These are phyloP conservation scores for Lepidostoma basale DNA, from an alignment of 1,140 invertebrate genomes.

Conservation along the genomic window DNA sequence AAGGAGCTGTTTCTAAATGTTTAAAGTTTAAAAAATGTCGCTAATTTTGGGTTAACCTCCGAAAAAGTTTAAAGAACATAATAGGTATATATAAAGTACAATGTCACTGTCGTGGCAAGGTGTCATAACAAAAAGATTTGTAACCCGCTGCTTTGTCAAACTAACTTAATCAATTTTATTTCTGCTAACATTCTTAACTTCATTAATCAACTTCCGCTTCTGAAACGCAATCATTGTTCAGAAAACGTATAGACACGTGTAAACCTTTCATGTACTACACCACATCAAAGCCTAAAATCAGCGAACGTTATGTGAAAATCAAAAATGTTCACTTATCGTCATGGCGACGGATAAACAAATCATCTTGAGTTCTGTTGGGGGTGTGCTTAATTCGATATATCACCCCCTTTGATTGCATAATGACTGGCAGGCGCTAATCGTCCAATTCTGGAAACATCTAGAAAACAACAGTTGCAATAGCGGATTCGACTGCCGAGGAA, in stretches of 20 bases:
- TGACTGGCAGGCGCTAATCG: constrained; percentile 6
- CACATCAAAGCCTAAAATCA: not conserved
- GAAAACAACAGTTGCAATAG: not conserved
- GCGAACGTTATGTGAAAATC: not conserved
- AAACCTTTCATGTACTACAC: too few species aligned
- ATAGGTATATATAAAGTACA: too few species aligned
- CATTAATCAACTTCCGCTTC: constrained; percentile 6
- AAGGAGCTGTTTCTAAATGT: too few species aligned
- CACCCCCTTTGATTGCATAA: constrained; percentile 17
- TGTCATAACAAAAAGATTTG: too few species aligned
- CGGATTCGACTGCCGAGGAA: not conserved
- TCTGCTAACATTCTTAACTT: too few species aligned
- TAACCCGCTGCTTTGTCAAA: too few species aligned
- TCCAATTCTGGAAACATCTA: constrained; percentile 12
- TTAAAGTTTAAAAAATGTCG: too few species aligned
- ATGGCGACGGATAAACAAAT: constrained; percentile 8
- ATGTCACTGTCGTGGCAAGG: too few species aligned
- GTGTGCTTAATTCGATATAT: constrained; percentile 3
- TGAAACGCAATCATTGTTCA: not conserved
- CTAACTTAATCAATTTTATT: too few species aligned
- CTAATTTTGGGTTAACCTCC: too few species aligned
- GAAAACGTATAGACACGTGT: too few species aligned
- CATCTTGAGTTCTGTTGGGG: not conserved
- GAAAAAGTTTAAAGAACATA: too few species aligned
- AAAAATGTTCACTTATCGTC: not conserved